Evolutionary conservation across 53 echinoderm and acorn worm species (phyloP).

Genomic region (Echinarachnius parma): DNA sequence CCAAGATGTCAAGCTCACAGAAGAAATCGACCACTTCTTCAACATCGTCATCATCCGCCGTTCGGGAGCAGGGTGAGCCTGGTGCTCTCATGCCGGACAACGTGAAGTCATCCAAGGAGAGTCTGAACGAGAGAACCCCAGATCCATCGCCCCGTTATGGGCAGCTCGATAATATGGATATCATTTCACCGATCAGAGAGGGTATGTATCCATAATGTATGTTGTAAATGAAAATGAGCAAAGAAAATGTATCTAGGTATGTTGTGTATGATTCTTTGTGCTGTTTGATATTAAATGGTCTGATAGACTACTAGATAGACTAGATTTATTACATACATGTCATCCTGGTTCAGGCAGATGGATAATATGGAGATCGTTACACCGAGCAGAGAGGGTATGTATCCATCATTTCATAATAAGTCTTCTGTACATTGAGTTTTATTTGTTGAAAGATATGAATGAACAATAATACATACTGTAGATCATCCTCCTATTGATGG

Average conservation of each 20-base stretch:
- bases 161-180: constrained; percentile 63
- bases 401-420: too few relatives aligned
- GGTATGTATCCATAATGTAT: constrained; percentile 55
- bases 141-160: constrained; percentile 38
- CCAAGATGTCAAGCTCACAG: constrained; percentile 13
- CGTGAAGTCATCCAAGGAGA: constrained; percentile 32
- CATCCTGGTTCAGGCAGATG: constrained; percentile 38
- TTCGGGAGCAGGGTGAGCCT: constrained; percentile 11
- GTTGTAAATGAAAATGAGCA: too few relatives aligned
- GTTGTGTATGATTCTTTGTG: too few relatives aligned
- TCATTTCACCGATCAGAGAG: constrained; percentile 86
- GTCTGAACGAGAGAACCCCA: constrained; percentile 18
- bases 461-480: too few relatives aligned
- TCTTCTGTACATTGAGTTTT: too few relatives aligned
- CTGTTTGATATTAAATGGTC: too few relatives aligned
- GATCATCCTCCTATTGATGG: too few relatives aligned
- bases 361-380: constrained; percentile 76
- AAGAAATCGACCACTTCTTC: constrained; percentile 19
- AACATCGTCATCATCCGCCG: constrained; percentile 2
- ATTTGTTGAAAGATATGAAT: too few relatives aligned
- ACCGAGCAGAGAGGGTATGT: constrained; percentile 79
- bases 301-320: too few relatives aligned
- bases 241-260: too few relatives aligned
- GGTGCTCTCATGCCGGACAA: constrained; percentile 19
- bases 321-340: too few relatives aligned